Percentiles rank a stretch among this genome's conserved stretches.
These are phyloP conservation scores for Plebejus anna DNA, from an alignment of 2,888 invertebrate genomes.

Conservation along the genomic window DNA sequence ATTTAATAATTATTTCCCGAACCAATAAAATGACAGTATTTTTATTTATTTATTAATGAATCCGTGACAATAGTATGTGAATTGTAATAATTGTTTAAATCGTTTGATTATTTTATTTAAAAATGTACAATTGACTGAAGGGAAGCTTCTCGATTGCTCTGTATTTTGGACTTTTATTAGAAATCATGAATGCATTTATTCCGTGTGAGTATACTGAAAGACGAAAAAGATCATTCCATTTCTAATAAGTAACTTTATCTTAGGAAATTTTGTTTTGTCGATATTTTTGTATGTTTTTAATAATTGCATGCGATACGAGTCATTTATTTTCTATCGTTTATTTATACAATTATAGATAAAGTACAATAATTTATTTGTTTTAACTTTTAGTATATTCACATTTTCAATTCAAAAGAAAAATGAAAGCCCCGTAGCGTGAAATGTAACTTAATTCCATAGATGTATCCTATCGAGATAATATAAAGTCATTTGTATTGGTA, in stretches of 20 bases:
- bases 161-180: constrained; percentile 58
- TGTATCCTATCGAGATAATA: constrained; percentile 62
- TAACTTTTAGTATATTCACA: constrained; percentile 74
- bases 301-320: constrained; percentile 65
- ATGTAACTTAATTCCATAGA: constrained; percentile 69
- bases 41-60: constrained; percentile 70
- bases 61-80: constrained; percentile 53
- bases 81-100: constrained; percentile 60
- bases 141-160: constrained; percentile 62
- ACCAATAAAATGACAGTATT: constrained; percentile 73
- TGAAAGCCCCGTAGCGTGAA: constrained; percentile 64
- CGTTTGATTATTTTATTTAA: constrained; percentile 63
- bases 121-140: constrained; percentile 74
- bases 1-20: constrained; percentile 50
- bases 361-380: constrained; percentile 52
- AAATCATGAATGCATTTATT: constrained; percentile 65
- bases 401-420: constrained; percentile 73
- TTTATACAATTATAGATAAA: constrained; percentile 50
- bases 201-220: constrained; percentile 75
- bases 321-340: constrained; percentile 49
- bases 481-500: constrained; percentile 72
- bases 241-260: constrained; percentile 58
- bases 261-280: constrained; percentile 56
- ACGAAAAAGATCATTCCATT: constrained; percentile 74
- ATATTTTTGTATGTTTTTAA: constrained; percentile 58